phyloP scores from a whole-genome alignment of 2,797 vertebrate genomes.

The Alosa sapidissima region DNA sequence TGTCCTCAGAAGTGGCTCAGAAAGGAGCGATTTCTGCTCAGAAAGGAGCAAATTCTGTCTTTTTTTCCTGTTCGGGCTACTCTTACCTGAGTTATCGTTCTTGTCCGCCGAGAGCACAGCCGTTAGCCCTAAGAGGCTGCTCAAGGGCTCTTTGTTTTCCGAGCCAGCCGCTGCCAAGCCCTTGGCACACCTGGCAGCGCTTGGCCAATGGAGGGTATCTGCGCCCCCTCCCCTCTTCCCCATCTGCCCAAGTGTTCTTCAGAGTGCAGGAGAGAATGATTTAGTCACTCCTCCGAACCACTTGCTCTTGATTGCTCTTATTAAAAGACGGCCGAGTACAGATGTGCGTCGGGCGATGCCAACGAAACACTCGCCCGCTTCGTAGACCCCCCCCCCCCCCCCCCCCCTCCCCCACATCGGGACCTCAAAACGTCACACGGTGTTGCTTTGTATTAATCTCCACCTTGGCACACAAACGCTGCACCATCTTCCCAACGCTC shows the following conservation, averaged over 20 bases:
- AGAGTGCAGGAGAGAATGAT: background rate
- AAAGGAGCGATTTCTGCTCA: background rate
- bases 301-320: conserved; percentile 18
- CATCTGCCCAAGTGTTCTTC: background rate
- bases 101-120: background rate
- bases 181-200: background rate
- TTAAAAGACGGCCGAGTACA: conserved; percentile 3
- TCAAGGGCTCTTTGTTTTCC: background rate
- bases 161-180: background rate
- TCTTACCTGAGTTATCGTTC: background rate
- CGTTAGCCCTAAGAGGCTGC: background rate
- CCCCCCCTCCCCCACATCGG: background rate
- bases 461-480: background rate
- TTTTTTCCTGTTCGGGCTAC: too few species aligned
- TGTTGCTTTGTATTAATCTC: conserved; percentile 5
- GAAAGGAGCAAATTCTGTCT: background rate
- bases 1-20: background rate
- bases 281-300: conserved; percentile 18
- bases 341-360: background rate
- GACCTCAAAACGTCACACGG: background rate
- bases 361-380: background rate
- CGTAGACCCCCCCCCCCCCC: background rate
- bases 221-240: background rate
- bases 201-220: background rate
- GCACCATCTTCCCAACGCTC: background rate